Conservation (phyloP, 1,140 invertebrate genomes). For the Gryllus bimaculatus region DNA sequence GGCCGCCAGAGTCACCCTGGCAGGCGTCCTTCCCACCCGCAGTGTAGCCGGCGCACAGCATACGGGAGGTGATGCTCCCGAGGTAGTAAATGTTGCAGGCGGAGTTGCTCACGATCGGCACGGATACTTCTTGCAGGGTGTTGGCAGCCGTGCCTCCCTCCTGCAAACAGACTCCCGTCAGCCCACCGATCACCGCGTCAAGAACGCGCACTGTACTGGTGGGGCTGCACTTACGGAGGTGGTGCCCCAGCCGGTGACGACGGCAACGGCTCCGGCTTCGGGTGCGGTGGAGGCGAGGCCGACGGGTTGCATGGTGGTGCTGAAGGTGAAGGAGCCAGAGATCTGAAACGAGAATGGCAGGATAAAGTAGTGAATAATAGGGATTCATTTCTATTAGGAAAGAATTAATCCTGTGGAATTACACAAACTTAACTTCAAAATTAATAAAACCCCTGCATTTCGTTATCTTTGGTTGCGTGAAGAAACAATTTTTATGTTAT, state of each 20-base stretch:
- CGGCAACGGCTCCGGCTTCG: background rate
- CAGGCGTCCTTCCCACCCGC: conserved; percentile 15
- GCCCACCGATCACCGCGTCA: too few species aligned
- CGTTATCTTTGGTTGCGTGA: too few species aligned
- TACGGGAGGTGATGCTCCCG: conserved; percentile 10
- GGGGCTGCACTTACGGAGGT: background rate
- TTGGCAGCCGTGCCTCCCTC: background rate
- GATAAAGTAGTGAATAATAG: too few species aligned
- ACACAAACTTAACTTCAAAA: too few species aligned
- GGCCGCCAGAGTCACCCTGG: conserved; percentile 35
- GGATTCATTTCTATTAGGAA: too few species aligned
- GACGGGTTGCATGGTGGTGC: conserved; percentile 2
- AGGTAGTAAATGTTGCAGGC: conserved; percentile 7
- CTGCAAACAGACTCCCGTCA: background rate
- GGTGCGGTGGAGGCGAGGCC: background rate
- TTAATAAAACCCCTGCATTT: too few species aligned
- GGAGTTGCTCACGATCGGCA: conserved; percentile 5
- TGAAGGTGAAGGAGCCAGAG: background rate
- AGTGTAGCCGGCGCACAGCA: conserved; percentile 13
- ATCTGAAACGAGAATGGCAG: conserved; percentile 10
- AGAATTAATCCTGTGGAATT: too few species aligned
- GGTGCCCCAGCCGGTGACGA: conserved; percentile 14
- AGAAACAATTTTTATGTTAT: too few species aligned
- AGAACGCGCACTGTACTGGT: too few species aligned
- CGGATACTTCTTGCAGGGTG: conserved; percentile 8